phyloP scores from a whole-genome alignment of 2,113 vertebrate genomes.

The Coturnix japonica region DNA sequence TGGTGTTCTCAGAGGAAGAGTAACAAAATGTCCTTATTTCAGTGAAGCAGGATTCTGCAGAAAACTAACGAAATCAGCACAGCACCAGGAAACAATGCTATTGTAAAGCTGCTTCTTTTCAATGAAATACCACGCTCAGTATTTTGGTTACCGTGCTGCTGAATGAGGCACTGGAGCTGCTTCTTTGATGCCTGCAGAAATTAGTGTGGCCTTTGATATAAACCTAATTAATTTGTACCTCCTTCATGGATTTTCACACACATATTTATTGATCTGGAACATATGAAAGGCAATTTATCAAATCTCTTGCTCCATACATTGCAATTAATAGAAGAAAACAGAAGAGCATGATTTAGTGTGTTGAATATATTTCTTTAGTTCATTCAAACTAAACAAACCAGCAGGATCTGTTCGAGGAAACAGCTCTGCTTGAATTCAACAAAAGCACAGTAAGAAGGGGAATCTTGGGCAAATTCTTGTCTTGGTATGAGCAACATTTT shows the following conservation, averaged over 20 bases:
- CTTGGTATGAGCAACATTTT: not conserved
- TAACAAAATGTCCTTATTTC: not conserved
- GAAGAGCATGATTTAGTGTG: not conserved
- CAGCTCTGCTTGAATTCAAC: not conserved
- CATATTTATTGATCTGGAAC: constrained; percentile 19
- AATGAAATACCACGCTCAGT: not conserved
- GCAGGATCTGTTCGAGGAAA: not conserved
- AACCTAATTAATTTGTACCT: not conserved
- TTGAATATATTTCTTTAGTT: not conserved
- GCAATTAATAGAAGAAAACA: not conserved
- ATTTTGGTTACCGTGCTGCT: fast-evolving
- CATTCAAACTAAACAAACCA: not conserved
- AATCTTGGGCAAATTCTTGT: not conserved
- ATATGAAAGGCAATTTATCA: not conserved
- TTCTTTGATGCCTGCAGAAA: not conserved
- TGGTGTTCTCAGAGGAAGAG: not conserved
- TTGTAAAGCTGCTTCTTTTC: not conserved
- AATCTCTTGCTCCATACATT: not conserved
- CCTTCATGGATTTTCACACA: not conserved
- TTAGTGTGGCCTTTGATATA: not conserved
- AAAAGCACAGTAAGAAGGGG: fast-evolving
- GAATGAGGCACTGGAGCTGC: not conserved
- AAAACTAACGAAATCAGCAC: not conserved
- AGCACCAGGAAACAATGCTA: not conserved
- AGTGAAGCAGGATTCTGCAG: not conserved